Evolutionary conservation across 2,113 vertebrate species (phyloP), one percentile per base, ranked within the genome.

Genomic region (Myotis yumanensis): DNA sequence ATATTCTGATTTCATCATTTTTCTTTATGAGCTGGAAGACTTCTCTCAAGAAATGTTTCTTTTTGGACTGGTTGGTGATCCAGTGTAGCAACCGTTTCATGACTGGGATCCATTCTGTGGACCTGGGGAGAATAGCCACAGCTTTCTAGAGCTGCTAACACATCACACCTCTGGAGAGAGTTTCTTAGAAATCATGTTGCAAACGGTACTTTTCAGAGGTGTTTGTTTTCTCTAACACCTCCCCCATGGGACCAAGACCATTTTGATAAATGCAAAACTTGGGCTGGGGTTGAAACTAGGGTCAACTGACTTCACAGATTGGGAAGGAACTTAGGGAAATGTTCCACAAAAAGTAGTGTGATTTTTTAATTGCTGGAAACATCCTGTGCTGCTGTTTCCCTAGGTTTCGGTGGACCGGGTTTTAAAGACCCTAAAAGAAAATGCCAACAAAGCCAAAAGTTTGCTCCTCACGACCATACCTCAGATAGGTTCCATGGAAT

Each of bases 341-440:
- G 20, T 64, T 77, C 71, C n/a, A 10, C 9, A 11, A 71, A 90
- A 71, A 90, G 17, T 25, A 54, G 23, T 79, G 23, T 4, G 43
- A 66, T 82, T 94, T 62, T 52, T 75, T 51, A 84, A 43, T 89
- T 89, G 32, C 12, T 40, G 25, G 1, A 94, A 89, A 96, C 51
- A n/a, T 30, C n/a, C 32, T 17, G 35, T 96, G 51, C 85, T 95
- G 7, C 89, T 98, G 11, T 97, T 64, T 95, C 90, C 98, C 15
- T 93, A 99, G 99, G 99, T 99, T 92, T 99, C 99, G 35, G 99
- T 99, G 88, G 99, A 99, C 98, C 99, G 99, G 43, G 99, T 99
- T 57, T 89, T 99, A 97, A 99, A 99, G 98, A 99, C 98, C 0
- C 98, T 99, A 98, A 99, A 99, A 91, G 99, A 99, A 96, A 99